A percentile compares a stretch with the other conserved stretches of the same genome.
Conservation (phyloP, 2,113 vertebrate genomes). For the Cheirogaleus medius region DNA sequence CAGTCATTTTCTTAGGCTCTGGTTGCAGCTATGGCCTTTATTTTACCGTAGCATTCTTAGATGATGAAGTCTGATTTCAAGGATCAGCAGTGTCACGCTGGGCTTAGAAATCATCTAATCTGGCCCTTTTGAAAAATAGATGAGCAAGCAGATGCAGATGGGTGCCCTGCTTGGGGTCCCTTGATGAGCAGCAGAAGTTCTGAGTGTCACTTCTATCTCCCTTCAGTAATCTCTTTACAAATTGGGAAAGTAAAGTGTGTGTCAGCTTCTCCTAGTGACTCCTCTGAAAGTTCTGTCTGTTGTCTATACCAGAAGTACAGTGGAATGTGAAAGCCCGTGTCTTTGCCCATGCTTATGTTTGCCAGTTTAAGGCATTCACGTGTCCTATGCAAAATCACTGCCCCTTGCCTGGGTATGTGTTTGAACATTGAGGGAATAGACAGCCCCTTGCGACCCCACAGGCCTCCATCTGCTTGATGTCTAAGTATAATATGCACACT, state of each 20-base stretch:
- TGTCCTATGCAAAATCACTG: background rate
- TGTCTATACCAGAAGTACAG: accelerated
- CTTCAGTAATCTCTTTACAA: background rate
- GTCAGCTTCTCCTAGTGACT: background rate
- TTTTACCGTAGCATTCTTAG: background rate
- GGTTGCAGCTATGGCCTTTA: accelerated
- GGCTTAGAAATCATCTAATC: background rate
- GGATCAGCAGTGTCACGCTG: background rate
- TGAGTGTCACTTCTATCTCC: background rate
- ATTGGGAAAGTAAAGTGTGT: background rate
- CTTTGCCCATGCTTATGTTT: background rate
- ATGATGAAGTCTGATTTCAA: background rate
- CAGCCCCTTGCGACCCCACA: background rate
- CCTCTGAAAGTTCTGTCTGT: background rate
- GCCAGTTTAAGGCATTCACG: background rate
- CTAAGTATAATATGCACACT: accelerated
- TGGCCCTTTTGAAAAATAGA: too few relatives aligned
- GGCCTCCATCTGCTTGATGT: background rate
- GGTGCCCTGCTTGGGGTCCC: background rate
- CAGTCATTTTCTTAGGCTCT: background rate
- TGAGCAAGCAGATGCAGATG: background rate
- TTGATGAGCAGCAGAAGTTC: background rate
- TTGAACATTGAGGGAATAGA: background rate
- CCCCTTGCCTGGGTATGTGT: background rate
- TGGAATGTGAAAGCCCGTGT: background rate